Percentiles rank a stretch among this genome's conserved stretches.
These are phyloP conservation scores for Heteromormyrus szaboi DNA, from an alignment of 2,797 vertebrate genomes.

Conservation along the genomic window DNA sequence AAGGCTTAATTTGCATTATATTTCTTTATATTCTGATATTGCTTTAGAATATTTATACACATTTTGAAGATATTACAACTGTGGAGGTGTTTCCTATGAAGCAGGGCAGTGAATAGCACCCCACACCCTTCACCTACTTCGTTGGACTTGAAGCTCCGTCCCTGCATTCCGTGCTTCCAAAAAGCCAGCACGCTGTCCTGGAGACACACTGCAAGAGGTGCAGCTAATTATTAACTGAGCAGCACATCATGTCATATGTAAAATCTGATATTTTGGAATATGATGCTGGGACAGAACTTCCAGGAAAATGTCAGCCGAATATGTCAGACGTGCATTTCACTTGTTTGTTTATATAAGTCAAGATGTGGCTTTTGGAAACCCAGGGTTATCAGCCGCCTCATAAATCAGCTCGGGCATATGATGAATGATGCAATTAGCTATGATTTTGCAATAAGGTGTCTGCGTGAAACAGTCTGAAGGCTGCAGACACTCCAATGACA, in stretches of 20 bases:
- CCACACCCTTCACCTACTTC: slow-evolving; percentile 50
- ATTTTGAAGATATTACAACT: not conserved
- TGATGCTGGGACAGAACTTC: not conserved
- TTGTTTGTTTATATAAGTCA: not conserved
- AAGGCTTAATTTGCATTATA: not conserved
- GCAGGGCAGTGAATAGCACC: not conserved
- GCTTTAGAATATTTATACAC: not conserved
- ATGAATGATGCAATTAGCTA: not conserved
- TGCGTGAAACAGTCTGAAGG: not conserved
- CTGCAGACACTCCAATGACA: not conserved
- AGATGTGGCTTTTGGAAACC: not conserved
- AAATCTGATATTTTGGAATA: slow-evolving; percentile 3
- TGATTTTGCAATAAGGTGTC: not conserved
- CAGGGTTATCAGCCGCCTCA: not conserved
- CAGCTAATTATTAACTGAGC: not conserved
- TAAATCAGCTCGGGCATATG: not conserved
- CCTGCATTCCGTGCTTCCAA: slow-evolving; percentile 80
- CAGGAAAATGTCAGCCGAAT: not conserved
- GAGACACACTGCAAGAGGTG: slow-evolving; percentile 62
- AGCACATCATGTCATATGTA: not conserved
- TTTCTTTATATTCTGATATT: not conserved
- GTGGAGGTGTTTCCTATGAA: not conserved
- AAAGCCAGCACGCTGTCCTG: slow-evolving; percentile 76
- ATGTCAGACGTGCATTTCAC: not conserved
- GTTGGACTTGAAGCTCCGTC: slow-evolving; percentile 76